Conservation (phyloP, 1,140 invertebrate genomes). For the Drepana arcuata region DNA sequence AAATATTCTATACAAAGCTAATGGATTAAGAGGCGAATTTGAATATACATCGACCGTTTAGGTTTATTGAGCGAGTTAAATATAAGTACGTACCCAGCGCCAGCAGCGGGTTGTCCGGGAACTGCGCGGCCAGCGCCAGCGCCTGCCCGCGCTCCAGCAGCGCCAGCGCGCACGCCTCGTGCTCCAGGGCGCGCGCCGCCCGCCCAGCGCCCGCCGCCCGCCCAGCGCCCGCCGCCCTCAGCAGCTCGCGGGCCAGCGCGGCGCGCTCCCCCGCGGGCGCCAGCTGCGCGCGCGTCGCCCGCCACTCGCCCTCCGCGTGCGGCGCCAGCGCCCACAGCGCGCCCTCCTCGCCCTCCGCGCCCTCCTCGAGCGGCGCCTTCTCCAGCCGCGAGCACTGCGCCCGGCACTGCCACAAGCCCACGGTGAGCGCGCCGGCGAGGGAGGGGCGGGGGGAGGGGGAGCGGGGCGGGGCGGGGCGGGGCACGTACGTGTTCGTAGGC, state of each 20-base stretch:
- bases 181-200: constrained; percentile 3
- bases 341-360: constrained; percentile 1
- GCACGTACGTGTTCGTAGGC: neutral
- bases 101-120: constrained; percentile 25
- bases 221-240: neutral
- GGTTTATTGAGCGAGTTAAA: no score
- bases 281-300: neutral
- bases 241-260: neutral
- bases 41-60: no score
- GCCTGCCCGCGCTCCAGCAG: constrained; percentile 13
- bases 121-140: constrained; percentile 16
- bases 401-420: neutral
- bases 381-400: neutral
- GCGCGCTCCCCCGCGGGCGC: neutral
- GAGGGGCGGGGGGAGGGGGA: neutral
- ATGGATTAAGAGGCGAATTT: no score
- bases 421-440: neutral
- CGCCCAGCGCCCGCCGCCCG: no score
- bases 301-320: neutral
- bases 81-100: constrained; percentile 21
- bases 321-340: constrained; percentile 2
- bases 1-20: no score
- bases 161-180: constrained; percentile 12
- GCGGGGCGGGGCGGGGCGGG: neutral
- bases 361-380: neutral